Conservation (phyloP, 1,140 invertebrate genomes). For the Diuraphis noxia region DNA sequence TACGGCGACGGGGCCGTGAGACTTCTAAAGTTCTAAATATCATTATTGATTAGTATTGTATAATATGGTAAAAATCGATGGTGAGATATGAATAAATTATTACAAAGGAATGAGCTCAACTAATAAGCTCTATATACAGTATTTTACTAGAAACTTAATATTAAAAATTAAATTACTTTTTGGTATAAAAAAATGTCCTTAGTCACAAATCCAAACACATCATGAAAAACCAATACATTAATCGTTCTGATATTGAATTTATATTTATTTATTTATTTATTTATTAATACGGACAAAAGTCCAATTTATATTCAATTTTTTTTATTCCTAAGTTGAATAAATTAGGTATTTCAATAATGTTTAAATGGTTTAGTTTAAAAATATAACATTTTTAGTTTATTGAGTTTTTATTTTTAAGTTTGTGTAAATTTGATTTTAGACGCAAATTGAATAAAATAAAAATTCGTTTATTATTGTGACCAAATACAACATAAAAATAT, state of each 20-base stretch:
- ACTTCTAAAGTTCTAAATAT: no score
- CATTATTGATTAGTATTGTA: no score
- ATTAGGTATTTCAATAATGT: not conserved
- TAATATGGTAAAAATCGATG: no score
- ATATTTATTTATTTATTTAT: no score
- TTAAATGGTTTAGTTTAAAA: not conserved
- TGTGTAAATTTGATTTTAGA: not conserved
- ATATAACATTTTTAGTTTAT: not conserved
- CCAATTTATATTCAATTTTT: no score
- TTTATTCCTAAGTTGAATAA: not conserved
- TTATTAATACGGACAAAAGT: no score
- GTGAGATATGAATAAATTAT: not conserved
- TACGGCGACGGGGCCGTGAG: no score
- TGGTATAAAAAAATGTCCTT: not conserved
- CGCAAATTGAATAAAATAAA: not conserved
- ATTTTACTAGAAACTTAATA: not conserved
- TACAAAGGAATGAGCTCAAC: no score
- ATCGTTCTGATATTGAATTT: not conserved
- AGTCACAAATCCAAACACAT: not conserved
- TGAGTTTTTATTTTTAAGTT: not conserved
- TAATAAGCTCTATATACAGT: no score
- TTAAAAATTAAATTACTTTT: not conserved
- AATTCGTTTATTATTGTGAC: no score
- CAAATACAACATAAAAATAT: not conserved
- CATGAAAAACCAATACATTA: not conserved